Percentiles rank a stretch among this genome's conserved stretches.
phyloP scores from a whole-genome alignment of 2,888 invertebrate species.

The Ochropacha duplaris region DNA sequence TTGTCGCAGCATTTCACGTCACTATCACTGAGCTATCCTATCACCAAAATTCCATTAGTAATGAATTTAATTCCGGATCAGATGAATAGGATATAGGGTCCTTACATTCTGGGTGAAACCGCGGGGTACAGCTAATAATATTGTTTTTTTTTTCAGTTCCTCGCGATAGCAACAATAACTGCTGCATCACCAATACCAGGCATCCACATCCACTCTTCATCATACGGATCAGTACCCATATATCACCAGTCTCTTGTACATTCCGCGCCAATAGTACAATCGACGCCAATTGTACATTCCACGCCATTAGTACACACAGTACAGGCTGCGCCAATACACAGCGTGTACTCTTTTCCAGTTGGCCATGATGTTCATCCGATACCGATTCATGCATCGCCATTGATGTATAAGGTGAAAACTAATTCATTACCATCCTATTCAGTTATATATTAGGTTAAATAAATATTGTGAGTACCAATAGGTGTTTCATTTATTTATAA shows the following conservation, averaged over 20 bases:
- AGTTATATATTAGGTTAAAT: constrained; percentile 27
- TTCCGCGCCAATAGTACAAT: constrained; percentile 16
- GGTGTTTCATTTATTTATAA: constrained; percentile 9
- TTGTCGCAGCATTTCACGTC: too few relatives aligned
- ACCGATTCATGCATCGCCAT: constrained; percentile 24
- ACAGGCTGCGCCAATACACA: constrained; percentile 36
- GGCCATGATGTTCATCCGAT: constrained; percentile 25
- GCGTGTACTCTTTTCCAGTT: constrained; percentile 28
- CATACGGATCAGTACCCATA: not conserved
- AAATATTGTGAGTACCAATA: constrained; percentile 16
- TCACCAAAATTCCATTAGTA: too few relatives aligned
- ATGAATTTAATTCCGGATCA: too few relatives aligned
- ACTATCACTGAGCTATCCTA: too few relatives aligned
- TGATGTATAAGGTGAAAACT: constrained; percentile 51
- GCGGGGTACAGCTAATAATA: too few relatives aligned
- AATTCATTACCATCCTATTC: constrained; percentile 43
- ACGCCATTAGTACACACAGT: constrained; percentile 38
- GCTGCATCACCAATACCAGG: constrained; percentile 16
- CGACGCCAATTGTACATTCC: constrained; percentile 15
- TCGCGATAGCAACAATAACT: constrained; percentile 10
- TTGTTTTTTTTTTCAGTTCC: constrained; percentile 13
- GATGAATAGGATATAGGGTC: too few relatives aligned
- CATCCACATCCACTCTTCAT: constrained; percentile 6
- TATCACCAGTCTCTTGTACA: not conserved
- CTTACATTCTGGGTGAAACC: too few relatives aligned